These are phyloP conservation scores for Rhinolophus ferrumequinum DNA, from an alignment of 2,113 vertebrate genomes.

Conservation along the genomic window DNA sequence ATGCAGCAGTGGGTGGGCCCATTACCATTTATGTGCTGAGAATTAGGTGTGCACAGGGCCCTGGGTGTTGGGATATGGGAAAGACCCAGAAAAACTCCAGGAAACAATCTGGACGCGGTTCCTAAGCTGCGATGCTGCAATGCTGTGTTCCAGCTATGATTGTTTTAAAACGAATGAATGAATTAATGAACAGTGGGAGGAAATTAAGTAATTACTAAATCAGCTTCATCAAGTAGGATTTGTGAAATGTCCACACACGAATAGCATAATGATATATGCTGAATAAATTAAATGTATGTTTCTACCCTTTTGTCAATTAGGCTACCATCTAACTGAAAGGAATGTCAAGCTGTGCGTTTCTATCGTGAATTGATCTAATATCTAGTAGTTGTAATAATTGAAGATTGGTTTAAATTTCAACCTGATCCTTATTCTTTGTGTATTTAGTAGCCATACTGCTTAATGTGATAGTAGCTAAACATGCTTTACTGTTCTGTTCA, in stretches of 20 bases:
- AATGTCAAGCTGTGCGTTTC: neutral
- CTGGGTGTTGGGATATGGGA: neutral
- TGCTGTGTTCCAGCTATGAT: neutral
- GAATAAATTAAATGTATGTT: conserved; percentile 2
- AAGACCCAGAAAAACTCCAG: neutral
- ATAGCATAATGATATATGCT: neutral
- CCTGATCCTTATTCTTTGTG: conserved; percentile 27
- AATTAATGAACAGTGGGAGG: neutral
- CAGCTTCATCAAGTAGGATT: conserved; percentile 35
- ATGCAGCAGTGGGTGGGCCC: no score
- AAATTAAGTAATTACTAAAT: conserved; percentile 57
- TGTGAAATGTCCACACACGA: conserved; percentile 12
- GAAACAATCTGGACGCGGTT: neutral
- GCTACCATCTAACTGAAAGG: neutral
- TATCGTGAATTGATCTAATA: neutral
- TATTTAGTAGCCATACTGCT: neutral
- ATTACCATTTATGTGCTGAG: neutral
- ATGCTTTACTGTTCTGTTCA: neutral
- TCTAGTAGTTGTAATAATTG: conserved; percentile 18
- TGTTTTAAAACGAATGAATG: conserved; percentile 29
- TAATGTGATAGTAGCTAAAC: neutral
- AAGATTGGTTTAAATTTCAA: conserved; percentile 45
- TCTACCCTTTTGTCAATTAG: neutral
- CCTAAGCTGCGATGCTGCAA: neutral
- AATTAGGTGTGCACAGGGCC: no score